These are phyloP conservation scores for Cheiracanthium punctorium DNA, from an alignment of 2,888 invertebrate genomes.

Conservation along the genomic window DNA sequence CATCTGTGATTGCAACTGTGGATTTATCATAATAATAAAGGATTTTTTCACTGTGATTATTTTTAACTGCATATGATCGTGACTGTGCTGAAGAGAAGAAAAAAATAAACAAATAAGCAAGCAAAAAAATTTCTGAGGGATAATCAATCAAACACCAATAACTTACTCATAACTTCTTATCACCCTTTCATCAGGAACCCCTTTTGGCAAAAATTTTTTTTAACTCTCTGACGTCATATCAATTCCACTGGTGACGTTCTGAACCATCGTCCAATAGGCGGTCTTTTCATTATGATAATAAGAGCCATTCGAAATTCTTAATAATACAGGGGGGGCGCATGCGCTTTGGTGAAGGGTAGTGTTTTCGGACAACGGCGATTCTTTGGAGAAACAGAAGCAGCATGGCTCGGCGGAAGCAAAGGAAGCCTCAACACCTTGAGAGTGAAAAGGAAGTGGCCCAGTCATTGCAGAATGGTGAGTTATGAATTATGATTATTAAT, in stretches of 20 bases:
- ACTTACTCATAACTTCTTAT: background rate
- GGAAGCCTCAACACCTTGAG: slow-evolving; percentile 48
- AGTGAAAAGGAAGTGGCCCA: slow-evolving; percentile 44
- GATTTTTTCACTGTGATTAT: too few relatives aligned
- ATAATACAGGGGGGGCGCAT: slow-evolving; percentile 56
- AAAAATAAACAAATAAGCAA: too few relatives aligned
- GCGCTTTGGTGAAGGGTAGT: slow-evolving; percentile 40
- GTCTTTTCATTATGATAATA: slow-evolving; percentile 61
- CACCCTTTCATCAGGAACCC: background rate
- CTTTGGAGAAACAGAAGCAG: slow-evolving; percentile 9
- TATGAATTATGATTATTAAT: too few relatives aligned
- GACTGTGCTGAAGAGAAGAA: too few relatives aligned
- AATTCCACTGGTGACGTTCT: slow-evolving; percentile 50
- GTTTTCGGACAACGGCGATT: slow-evolving; percentile 36
- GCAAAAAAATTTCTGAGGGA: too few relatives aligned
- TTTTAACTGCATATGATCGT: too few relatives aligned
- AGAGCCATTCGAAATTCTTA: slow-evolving; percentile 54
- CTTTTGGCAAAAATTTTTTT: background rate
- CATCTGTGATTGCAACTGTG: too few relatives aligned
- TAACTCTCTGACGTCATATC: slow-evolving; percentile 37
- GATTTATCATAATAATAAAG: too few relatives aligned
- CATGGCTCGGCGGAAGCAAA: slow-evolving; percentile 62
- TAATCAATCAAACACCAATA: background rate
- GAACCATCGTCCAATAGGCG: slow-evolving; percentile 42
- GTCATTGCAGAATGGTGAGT: slow-evolving; percentile 58